Base-by-base conservation (phyloP, 2,797 vertebrate species). In the Microctenopoma steveboyesi region DNA sequence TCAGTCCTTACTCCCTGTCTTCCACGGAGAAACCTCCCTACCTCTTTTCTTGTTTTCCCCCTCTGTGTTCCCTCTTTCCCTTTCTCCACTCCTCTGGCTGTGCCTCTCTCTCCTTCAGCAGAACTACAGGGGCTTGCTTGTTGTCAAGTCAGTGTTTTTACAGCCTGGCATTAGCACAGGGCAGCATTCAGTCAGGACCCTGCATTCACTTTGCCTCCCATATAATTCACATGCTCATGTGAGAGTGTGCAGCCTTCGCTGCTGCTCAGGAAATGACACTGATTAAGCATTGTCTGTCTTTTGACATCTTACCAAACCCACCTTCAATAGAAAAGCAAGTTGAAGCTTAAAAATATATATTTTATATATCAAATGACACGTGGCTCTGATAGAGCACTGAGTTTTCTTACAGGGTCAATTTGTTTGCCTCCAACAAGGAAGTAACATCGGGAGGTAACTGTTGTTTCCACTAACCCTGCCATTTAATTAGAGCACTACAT, bases 131-230 rank as follows among this genome's bases (percentile, higher is more conserved):
- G 89, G 81, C 84, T 84, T 76, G 86, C 89, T 90, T 92, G 91
- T 93, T 90, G 89, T 89, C 78, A 86, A 86, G 59, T 89, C 83
- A 73, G 86, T 92, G 90, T 91, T 93, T 92, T 90, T 91, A 92
- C 92, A 92, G 91, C 85, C 90, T 88, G 88, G 86, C 89, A 80
- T 89, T 86, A 86, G 88, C 88, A 90, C 86, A 86, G 86, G 87
- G 85, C 84, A 82, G 89, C 84, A 87, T 88, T 91, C 86, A 88
- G 81, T 79, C 83, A 77, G 85, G 84, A 79, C 75, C 66, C 73
- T 52, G 71, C 82, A 70, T 80, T 87, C 76, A 76, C 79, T 81
- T 56, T 46, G 62, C 69, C 82, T 74, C 67, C 72, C 57, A 69
- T 82, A 81, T 86, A 88, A 88, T 79, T 91, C 82, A 85, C 86